Evolutionary conservation across 2,797 vertebrate genomes (phyloP).

Genomic region (Anableps anableps): DNA sequence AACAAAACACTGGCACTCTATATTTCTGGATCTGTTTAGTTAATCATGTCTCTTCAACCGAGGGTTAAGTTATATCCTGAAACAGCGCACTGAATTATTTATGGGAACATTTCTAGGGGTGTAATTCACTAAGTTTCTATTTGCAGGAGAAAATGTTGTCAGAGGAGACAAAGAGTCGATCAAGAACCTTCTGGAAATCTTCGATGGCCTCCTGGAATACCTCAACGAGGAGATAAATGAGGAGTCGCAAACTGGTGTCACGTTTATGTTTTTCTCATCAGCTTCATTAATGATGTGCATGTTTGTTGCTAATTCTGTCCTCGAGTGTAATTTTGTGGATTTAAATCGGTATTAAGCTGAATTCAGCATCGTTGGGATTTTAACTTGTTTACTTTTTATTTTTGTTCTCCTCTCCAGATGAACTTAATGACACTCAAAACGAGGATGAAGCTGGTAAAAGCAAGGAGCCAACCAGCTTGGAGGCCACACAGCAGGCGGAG

Average conservation of each 20-base stretch:
- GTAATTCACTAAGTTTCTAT: constrained; percentile 15
- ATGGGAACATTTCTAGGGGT: neutral
- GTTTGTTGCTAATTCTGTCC: neutral
- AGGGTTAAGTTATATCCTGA: neutral
- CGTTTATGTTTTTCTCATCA: constrained; percentile 20
- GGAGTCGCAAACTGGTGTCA: constrained; percentile 83
- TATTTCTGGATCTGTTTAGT: neutral
- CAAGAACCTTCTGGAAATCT: constrained; percentile 95
- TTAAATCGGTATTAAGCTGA: neutral
- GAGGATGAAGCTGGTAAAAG: constrained; percentile 30
- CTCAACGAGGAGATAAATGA: constrained; percentile 90
- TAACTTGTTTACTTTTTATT: neutral
- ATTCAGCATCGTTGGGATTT: neutral
- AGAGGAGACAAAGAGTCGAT: constrained; percentile 89
- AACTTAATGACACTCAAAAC: constrained; percentile 43
- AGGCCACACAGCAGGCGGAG: constrained; percentile 55
- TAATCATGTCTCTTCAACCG: neutral
- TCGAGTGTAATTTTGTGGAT: neutral
- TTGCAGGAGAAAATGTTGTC: constrained; percentile 93
- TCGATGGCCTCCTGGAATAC: constrained; percentile 95
- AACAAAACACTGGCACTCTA: neutral
- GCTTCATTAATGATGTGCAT: neutral
- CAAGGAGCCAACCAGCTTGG: constrained; percentile 36
- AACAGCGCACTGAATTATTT: neutral
- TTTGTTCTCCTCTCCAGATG: constrained; percentile 41